Conservation (phyloP, 2,113 vertebrate species). For the Pungitius pungitius region DNA sequence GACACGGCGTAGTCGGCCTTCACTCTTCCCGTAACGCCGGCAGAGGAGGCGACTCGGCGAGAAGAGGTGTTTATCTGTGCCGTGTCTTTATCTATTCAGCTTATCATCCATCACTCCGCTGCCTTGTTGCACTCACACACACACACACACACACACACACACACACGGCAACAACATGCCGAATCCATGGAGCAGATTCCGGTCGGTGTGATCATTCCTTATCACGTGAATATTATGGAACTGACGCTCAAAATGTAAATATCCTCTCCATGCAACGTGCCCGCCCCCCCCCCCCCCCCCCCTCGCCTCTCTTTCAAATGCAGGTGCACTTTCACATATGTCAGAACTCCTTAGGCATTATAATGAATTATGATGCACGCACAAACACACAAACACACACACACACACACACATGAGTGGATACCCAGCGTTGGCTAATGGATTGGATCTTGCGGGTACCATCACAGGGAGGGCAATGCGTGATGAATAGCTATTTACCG, state of each 20-base stretch:
- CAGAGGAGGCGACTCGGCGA: conserved; percentile 1
- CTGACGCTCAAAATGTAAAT: not conserved
- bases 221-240: conserved; percentile 36
- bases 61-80: conserved; percentile 32
- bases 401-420: conserved; percentile 32
- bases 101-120: conserved; percentile 64
- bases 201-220: conserved; percentile 12
- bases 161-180: conserved; percentile 4
- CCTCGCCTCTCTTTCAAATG: conserved; percentile 20
- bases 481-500: conserved; percentile 80
- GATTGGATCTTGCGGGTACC: conserved; percentile 71
- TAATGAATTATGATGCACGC: conserved; percentile 54
- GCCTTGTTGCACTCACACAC: conserved; percentile 15
- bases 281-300: conserved; percentile 13
- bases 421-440: conserved; percentile 69
- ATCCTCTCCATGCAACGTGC: conserved; percentile 1
- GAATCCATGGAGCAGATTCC: conserved; percentile 7
- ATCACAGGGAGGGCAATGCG: conserved; percentile 52
- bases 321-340: conserved; percentile 24
- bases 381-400: conserved; percentile 19
- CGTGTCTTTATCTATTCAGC: conserved; percentile 57
- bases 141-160: not conserved
- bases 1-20: not conserved
- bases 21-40: not conserved
- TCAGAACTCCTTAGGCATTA: conserved; percentile 45